Conservation (phyloP, 2,797 vertebrate species). For the Pseudopleuronectes americanus region DNA sequence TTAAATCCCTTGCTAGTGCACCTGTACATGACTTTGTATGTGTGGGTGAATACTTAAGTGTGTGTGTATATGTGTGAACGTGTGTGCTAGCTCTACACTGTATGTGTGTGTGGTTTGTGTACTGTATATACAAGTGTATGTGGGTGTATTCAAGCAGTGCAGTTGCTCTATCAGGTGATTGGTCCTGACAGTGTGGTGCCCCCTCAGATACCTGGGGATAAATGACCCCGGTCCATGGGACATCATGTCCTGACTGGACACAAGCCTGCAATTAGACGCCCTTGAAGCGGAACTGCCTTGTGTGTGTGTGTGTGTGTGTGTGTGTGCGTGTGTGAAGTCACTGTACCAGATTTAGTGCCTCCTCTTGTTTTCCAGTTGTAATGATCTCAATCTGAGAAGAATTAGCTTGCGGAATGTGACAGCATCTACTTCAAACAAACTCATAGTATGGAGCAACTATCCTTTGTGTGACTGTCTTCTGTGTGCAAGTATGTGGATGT, state of each 20-base stretch:
- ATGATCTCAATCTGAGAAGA: constrained; percentile 57
- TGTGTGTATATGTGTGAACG: not conserved
- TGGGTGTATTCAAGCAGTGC: constrained; percentile 18
- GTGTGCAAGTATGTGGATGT: constrained; percentile 25
- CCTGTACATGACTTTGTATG: constrained; percentile 13
- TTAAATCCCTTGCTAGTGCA: not conserved
- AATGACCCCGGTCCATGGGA: constrained; percentile 42
- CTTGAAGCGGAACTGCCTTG: constrained; percentile 44
- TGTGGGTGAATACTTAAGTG: not conserved
- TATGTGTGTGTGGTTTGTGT: not conserved
- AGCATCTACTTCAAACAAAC: constrained; percentile 63
- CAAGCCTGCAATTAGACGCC: constrained; percentile 63
- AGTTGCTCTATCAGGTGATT: constrained; percentile 35
- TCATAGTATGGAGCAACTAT: constrained; percentile 17
- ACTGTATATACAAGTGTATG: not conserved
- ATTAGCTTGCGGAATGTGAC: constrained; percentile 76
- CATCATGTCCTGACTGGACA: constrained; percentile 35
- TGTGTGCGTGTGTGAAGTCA: constrained; percentile 16
- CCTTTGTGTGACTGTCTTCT: constrained; percentile 7
- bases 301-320: constrained; percentile 25
- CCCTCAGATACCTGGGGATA: constrained; percentile 58
- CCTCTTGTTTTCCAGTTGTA: constrained; percentile 53
- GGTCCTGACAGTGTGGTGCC: constrained; percentile 43
- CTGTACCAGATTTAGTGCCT: constrained; percentile 48
- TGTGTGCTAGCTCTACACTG: not conserved